Base-by-base conservation (phyloP, 2,113 vertebrate genomes). In the Sclerurus mexicanus region DNA sequence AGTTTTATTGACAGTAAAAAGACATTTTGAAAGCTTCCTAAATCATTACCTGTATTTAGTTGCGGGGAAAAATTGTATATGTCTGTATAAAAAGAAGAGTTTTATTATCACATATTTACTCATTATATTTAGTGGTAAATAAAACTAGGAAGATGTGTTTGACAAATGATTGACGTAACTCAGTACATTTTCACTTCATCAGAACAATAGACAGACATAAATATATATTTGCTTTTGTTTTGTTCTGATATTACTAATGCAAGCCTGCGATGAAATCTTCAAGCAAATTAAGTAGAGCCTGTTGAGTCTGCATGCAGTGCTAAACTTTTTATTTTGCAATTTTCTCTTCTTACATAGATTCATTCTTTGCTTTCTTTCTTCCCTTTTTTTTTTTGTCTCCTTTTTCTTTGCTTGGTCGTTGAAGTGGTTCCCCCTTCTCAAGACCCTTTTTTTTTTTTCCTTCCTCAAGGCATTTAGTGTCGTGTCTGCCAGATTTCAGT, bases 401-500 rank as follows among this genome's bases (percentile, higher is more conserved):
- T 89, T 94, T 93, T 94, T 87, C 79, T 95, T 49, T 94, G 92
- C 96, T 96, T 97, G 95, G 95, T 98, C 97, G 97, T 97, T 98
- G 97, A 97, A 97, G 98, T 97, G 97, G 98, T 98, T 98, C 96
- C 98, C 98, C 97, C 98, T 98, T 98, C 98, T 98, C 94, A 97
- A 98, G 98, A 97, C 98, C 98, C 85, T 89, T 90, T 82, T 95
- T 95, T 92, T 90, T 91, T 97, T 96, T 97, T 85, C 82, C 87
- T 47, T 52, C 97, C 97, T 98, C 97, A 95, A 98, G 98, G 98
- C 98, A 98, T 99, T 99, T 99, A 99, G 98, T 99, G 99, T 99
- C 98, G 99, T 99, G 98, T 99, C 98, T 99, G 98, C 98, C 98
- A 99, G 98, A 98, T 98, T 99, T 99, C 98, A 98, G 98, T 99